These are phyloP conservation scores for Crotalus helleri DNA, from an alignment of 2,113 vertebrate genomes.

Conservation along the genomic window DNA sequence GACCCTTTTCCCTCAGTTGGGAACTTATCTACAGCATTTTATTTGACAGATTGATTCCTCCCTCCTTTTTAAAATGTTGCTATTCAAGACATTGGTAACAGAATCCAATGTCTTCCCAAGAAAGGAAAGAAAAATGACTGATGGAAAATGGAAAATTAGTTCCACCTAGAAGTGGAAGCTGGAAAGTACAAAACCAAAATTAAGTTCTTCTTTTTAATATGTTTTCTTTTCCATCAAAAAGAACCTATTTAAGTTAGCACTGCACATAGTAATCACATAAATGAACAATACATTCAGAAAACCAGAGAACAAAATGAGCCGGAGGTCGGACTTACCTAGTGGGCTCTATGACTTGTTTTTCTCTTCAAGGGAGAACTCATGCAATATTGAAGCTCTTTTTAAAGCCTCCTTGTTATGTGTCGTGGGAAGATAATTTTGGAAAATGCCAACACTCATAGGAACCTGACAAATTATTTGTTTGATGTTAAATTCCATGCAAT, in stretches of 20 bases:
- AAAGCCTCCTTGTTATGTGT: neutral
- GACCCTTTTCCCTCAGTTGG: neutral
- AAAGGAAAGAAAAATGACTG: neutral
- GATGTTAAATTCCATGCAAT: neutral
- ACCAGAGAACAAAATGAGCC: neutral
- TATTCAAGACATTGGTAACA: neutral
- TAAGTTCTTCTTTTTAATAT: neutral
- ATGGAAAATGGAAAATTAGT: neutral
- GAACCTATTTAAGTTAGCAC: neutral
- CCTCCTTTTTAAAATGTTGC: neutral
- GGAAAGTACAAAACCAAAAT: neutral
- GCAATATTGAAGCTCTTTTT: neutral
- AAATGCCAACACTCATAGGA: neutral
- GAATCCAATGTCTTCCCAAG: neutral
- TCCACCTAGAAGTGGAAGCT: neutral
- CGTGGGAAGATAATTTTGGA: neutral
- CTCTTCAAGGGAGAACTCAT: neutral
- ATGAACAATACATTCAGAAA: neutral
- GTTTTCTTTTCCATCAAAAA: neutral
- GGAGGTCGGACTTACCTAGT: neutral
- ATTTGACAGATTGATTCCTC: neutral
- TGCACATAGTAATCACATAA: neutral
- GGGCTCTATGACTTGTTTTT: neutral
- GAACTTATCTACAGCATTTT: neutral
- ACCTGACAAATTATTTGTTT: neutral